phyloP scores from a whole-genome alignment of 2,113 vertebrate species.

The Petaurus breviceps region DNA sequence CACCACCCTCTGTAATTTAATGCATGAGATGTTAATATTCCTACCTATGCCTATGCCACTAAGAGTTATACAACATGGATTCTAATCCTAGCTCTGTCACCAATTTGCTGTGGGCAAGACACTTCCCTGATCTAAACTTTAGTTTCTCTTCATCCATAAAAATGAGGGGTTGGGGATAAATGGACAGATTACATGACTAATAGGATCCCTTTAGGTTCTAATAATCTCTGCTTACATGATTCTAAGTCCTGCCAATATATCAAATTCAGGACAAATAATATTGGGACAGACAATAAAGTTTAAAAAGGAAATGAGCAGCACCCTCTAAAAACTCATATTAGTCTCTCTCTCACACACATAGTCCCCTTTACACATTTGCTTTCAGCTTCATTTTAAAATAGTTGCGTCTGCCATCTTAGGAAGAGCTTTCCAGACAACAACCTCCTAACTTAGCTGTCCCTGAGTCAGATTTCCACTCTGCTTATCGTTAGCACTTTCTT shows the following conservation, averaged over 20 bases:
- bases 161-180: background rate
- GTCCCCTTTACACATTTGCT: constrained; percentile 57
- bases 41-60: background rate
- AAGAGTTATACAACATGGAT: too few relatives aligned
- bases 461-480: background rate
- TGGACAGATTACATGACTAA: background rate
- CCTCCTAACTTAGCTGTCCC: constrained; percentile 35
- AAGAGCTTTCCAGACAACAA: background rate
- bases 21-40: background rate
- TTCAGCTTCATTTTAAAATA: constrained; percentile 54
- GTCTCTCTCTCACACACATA: background rate
- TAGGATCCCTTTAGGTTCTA: background rate
- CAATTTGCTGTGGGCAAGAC: too few relatives aligned
- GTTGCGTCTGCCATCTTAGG: constrained; percentile 14
- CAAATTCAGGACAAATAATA: constrained; percentile 45
- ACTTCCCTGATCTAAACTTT: background rate
- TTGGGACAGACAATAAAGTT: constrained; percentile 40
- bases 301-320: constrained; percentile 18
- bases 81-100: too few relatives aligned
- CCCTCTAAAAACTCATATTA: background rate
- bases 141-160: background rate
- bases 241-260: constrained; percentile 37
- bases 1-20: background rate
- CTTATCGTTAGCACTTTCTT: constrained; percentile 28
- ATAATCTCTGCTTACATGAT: background rate